phyloP scores from a whole-genome alignment of 2,888 invertebrate species.

The Rhaphigaster nebulosa region DNA sequence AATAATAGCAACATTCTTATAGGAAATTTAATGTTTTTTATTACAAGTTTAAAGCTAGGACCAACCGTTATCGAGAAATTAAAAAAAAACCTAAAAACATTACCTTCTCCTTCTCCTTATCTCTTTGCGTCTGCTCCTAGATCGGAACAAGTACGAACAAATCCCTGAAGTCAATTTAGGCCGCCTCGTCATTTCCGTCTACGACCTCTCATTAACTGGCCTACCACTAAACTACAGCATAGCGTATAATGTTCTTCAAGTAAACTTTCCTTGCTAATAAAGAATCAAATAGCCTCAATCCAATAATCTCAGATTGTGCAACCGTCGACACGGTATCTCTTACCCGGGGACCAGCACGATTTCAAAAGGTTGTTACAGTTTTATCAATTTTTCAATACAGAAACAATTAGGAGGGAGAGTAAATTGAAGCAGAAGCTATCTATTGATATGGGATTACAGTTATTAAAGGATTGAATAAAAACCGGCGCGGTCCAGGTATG shows the following conservation, averaged over 20 bases:
- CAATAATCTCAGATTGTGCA: background rate
- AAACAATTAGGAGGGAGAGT: background rate
- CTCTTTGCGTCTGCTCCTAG: no score
- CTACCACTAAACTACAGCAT: background rate
- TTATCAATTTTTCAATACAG: slow-evolving; percentile 20
- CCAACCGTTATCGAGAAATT: no score
- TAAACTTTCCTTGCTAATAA: background rate
- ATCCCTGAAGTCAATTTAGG: no score
- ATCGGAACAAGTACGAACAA: no score
- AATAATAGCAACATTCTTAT: no score
- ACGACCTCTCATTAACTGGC: no score
- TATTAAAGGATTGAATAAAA: slow-evolving; percentile 43
- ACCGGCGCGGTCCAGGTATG: slow-evolving; percentile 2
- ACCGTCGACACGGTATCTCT: background rate
- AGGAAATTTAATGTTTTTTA: no score
- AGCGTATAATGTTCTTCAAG: background rate
- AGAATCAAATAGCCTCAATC: background rate
- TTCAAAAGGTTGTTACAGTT: slow-evolving; percentile 3
- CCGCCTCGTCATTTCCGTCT: no score
- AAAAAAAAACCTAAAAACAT: no score
- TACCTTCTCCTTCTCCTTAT: no score
- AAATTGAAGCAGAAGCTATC: slow-evolving; percentile 23
- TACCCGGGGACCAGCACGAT: background rate
- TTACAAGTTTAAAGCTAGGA: no score
- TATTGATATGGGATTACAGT: slow-evolving; percentile 33